Conservation (phyloP, 2,797 vertebrate genomes). For the Sebastes steindachneri region DNA sequence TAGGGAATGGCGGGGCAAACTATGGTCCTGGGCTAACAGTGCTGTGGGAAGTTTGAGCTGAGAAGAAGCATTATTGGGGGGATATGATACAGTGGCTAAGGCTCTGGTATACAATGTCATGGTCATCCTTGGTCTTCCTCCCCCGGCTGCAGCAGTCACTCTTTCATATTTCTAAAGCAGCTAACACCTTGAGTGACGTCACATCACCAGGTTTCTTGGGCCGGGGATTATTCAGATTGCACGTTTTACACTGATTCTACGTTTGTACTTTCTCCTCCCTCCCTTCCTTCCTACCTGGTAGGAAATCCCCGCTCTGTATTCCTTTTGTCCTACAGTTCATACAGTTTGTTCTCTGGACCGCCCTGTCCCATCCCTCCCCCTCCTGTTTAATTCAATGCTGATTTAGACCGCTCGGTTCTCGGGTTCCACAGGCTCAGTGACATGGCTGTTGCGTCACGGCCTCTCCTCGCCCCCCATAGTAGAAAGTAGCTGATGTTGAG, state of each 20-base stretch:
- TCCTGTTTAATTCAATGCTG: constrained; percentile 69
- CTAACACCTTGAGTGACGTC: constrained; percentile 32
- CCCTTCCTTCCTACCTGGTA: constrained; percentile 64
- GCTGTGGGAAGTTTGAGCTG: constrained; percentile 32
- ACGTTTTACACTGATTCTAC: constrained; percentile 56
- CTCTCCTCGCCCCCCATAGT: constrained; percentile 41
- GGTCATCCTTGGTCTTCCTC: constrained; percentile 74
- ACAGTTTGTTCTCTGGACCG: constrained; percentile 58
- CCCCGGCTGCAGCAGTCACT: constrained; percentile 27
- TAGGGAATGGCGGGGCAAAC: constrained; percentile 33
- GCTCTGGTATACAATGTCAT: constrained; percentile 83
- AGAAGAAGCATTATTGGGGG: constrained; percentile 28
- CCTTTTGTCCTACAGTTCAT: constrained; percentile 55
- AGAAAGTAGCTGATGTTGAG: constrained; percentile 63
- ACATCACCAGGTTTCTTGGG: constrained; percentile 33
- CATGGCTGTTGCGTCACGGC: constrained; percentile 72
- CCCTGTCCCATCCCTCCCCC: constrained; percentile 50
- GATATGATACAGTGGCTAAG: constrained; percentile 73
- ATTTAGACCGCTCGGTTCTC: constrained; percentile 73
- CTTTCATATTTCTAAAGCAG: constrained; percentile 45
- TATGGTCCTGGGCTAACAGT: constrained; percentile 56
- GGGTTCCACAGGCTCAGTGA: constrained; percentile 75
- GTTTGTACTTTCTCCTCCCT: constrained; percentile 49
- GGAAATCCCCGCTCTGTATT: constrained; percentile 55
- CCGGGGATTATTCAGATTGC: constrained; percentile 64